Percentiles rank a stretch among this genome's conserved stretches.
These are phyloP conservation scores for Phyllotreta cruciferae DNA, from an alignment of 2,888 invertebrate genomes.

Conservation along the genomic window DNA sequence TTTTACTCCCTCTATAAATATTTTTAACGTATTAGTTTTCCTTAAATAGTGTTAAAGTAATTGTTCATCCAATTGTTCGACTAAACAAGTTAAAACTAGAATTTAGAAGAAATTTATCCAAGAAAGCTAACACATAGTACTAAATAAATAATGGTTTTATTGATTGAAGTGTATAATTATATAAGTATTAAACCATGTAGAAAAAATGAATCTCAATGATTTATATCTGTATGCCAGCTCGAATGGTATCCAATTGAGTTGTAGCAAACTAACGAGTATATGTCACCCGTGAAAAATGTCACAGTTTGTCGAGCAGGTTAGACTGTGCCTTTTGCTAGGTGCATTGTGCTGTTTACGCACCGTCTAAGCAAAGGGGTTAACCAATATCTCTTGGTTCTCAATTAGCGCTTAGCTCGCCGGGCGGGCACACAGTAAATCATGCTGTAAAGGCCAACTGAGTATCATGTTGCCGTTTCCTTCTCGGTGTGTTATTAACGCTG, in stretches of 20 bases:
- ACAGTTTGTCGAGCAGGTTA: not conserved
- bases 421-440: conserved; percentile 13
- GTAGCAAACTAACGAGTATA: conserved; percentile 15
- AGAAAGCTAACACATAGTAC: too few species aligned
- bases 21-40: too few species aligned
- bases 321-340: not conserved
- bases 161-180: too few species aligned
- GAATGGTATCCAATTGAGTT: conserved; percentile 4
- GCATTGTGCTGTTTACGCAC: not conserved
- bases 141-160: too few species aligned
- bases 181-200: too few species aligned
- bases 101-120: too few species aligned
- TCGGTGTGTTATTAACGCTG: conserved; percentile 2
- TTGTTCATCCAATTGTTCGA: too few species aligned
- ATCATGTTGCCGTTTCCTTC: conserved; percentile 17
- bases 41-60: too few species aligned
- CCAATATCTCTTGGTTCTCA: conserved; percentile 19
- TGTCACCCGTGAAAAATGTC: conserved; percentile 14
- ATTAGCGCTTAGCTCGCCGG: conserved; percentile 15
- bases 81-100: too few species aligned
- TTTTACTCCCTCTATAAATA: too few species aligned
- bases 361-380: conserved; percentile 16
- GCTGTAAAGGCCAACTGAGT: conserved; percentile 10
- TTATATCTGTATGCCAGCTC: not conserved
- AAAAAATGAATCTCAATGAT: too few species aligned